phyloP scores from a whole-genome alignment of 2,888 invertebrate genomes.

The Sphaerophoria taeniata region DNA sequence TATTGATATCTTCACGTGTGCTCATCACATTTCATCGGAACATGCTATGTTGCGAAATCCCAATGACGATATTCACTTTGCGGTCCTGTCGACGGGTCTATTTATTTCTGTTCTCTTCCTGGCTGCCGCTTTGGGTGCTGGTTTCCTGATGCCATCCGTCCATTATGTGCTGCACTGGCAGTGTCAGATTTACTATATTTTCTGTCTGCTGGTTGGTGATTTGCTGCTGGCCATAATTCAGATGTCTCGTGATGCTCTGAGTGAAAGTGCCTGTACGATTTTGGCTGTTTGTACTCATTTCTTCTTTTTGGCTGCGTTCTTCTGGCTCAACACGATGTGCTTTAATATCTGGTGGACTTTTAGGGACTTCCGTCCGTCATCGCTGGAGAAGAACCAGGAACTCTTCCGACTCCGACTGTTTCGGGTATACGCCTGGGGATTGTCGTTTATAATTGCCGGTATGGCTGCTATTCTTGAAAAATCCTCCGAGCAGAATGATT shows the following conservation, averaged over 20 bases:
- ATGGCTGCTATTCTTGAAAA: conserved; percentile 89
- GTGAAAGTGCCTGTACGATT: conserved; percentile 85
- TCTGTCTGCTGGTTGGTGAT: conserved; percentile 92
- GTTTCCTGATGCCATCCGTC: conserved; percentile 91
- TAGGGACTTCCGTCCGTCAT: conserved; percentile 93
- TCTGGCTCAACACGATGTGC: conserved; percentile 97
- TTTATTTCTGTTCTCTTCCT: conserved; percentile 92
- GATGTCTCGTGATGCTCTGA: conserved; percentile 86
- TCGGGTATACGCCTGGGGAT: conserved; percentile 93
- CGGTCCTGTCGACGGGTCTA: conserved; percentile 90
- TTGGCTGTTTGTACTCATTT: conserved; percentile 93
- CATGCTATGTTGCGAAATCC: conserved; percentile 40
- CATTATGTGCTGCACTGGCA: conserved; percentile 95
- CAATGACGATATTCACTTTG: conserved; percentile 85
- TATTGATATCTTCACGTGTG: conserved; percentile 86
- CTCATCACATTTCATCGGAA: conserved; percentile 84
- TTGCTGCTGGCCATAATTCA: conserved; percentile 91
- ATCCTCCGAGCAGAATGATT: conserved; percentile 84
- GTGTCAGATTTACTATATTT: conserved; percentile 94
- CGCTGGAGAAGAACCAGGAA: conserved; percentile 93
- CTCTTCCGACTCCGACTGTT: conserved; percentile 90
- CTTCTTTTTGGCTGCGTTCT: conserved; percentile 94
- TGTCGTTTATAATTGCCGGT: conserved; percentile 90
- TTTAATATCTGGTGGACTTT: conserved; percentile 97
- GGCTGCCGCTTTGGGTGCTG: conserved; percentile 91